Percentiles rank a stretch among this genome's conserved stretches.
Conservation (phyloP, 2,113 vertebrate species). For the Podocnemis expansa region DNA sequence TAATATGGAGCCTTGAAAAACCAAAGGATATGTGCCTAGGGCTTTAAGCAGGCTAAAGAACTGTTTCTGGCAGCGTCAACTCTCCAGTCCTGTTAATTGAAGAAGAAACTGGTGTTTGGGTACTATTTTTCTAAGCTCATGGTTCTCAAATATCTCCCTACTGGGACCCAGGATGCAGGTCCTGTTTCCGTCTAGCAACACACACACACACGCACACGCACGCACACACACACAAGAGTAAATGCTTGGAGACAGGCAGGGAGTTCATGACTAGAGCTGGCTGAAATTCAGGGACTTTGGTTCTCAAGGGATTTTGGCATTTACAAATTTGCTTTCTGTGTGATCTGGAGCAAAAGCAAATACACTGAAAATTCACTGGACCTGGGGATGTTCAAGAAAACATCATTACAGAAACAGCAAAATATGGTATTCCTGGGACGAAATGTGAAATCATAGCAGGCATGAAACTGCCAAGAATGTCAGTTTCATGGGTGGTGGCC, state of each 20-base stretch:
- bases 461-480: background rate
- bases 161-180: background rate
- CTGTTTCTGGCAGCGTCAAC: no score
- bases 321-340: no score
- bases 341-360: background rate
- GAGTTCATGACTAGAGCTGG: background rate
- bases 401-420: background rate
- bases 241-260: background rate
- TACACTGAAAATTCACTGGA: background rate
- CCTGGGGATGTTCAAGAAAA: background rate
- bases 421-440: background rate
- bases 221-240: no score
- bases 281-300: no score
- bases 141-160: background rate
- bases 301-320: no score
- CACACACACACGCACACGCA: no score
- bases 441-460: background rate
- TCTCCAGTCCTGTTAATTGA: no score
- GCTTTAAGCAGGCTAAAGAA: no score
- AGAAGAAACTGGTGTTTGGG: background rate
- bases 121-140: background rate
- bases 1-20: no score
- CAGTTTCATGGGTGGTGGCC: background rate
- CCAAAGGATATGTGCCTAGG: no score
- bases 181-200: no score